Evolutionary conservation across 2,797 vertebrate species (phyloP), one percentile per base, ranked within the genome.

Genomic region (Mastacembelus armatus): DNA sequence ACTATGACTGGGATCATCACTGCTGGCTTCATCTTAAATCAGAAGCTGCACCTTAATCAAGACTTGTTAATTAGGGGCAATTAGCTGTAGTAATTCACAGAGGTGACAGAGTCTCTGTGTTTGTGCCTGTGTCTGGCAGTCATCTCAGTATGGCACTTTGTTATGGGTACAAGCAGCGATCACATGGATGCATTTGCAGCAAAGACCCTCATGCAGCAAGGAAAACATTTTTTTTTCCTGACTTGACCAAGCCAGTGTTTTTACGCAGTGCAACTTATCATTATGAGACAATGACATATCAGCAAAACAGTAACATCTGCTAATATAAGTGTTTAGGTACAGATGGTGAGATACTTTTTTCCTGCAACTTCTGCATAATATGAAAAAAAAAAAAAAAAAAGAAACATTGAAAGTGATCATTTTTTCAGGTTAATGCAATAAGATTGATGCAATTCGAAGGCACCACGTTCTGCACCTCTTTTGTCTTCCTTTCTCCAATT

Each of bases 1-100:
- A 75, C 22, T 26, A 47, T 60, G 45, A 71, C 72, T 71, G 68
- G 49, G 71, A 81, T 90, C 83, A 84, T 88, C 81, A 64, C 79
- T 74, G 71, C 59, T 73, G 85, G 74, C 80, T 86, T 80, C 84
- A 81, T 76, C 72, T 74, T 77, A 88, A 92, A 91, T 92, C 83
- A 88, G 73, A 88, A 81, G 65, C 81, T 74, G 85, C 82, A 90
- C 87, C 85, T 91, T 86, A 87, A 93, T 91, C 89, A 91, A 80
- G 77, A 66, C 81, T 77, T 76, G 66, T 80, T 91, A 81, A 91
- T 94, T 88, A 90, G 73, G 70, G 78, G 70, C 80, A 92, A 93
- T 94, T 92, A 92, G 68, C 71, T 71, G 55, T 75, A 80, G 70
- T 91, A 71, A 90, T 86, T 82, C 78, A 78, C 59, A 80, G 52